These are phyloP conservation scores for Thalassoma bifasciatum DNA, from an alignment of 2,113 vertebrate genomes.

Conservation along the genomic window DNA sequence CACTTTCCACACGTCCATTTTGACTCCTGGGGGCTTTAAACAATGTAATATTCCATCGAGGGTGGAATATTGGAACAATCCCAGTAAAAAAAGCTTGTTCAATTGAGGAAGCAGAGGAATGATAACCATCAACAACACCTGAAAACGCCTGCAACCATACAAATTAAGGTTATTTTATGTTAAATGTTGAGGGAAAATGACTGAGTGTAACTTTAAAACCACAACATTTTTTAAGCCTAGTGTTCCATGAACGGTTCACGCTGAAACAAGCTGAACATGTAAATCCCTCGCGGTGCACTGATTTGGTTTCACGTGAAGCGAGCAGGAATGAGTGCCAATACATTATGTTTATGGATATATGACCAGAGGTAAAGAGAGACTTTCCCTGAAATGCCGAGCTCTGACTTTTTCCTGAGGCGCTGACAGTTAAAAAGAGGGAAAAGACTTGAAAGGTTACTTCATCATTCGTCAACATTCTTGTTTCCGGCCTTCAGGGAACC, in stretches of 20 bases:
- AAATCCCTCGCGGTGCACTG: conserved; percentile 22
- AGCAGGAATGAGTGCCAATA: conserved; percentile 25
- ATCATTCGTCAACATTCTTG: conserved; percentile 55
- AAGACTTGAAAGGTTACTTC: conserved; percentile 42
- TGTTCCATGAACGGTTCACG: background rate
- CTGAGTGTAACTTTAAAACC: background rate
- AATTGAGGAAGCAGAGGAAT: background rate
- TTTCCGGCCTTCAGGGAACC: conserved; percentile 65
- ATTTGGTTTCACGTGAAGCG: conserved; percentile 21
- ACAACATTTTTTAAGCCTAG: background rate
- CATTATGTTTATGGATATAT: conserved; percentile 37
- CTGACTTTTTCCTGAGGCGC: conserved; percentile 49
- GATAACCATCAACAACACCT: conserved; percentile 10
- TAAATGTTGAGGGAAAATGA: conserved; percentile 4
- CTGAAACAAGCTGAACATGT: conserved; percentile 11
- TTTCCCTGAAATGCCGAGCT: conserved; percentile 43
- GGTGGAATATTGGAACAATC: no score
- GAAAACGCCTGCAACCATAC: background rate
- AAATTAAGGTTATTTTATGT: conserved; percentile 3
- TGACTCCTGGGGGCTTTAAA: no score
- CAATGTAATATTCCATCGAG: no score
- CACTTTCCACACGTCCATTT: no score
- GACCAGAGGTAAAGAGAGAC: conserved; percentile 40
- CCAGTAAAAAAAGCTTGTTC: no score
- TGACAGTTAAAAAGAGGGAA: conserved; percentile 50